Percentiles rank a stretch among this genome's conserved stretches.
Conservation (phyloP, 1,140 invertebrate genomes). For the Drosophila bocki region DNA sequence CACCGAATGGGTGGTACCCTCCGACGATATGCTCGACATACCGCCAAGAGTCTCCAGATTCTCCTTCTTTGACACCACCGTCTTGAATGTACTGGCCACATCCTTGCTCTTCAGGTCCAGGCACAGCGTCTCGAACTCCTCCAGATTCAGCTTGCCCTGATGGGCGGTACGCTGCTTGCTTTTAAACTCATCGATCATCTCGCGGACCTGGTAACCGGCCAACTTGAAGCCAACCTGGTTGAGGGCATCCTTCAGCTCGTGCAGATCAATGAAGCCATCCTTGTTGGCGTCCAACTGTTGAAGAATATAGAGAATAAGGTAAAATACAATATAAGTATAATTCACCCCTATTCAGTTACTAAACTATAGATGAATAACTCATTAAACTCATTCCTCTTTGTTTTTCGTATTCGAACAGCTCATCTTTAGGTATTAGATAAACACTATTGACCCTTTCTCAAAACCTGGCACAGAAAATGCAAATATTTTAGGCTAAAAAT, state of each 20-base stretch:
- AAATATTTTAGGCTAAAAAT: background rate
- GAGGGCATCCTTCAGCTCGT: constrained; percentile 95
- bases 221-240: constrained; percentile 96
- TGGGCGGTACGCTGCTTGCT: constrained; percentile 89
- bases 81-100: constrained; percentile 95
- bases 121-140: constrained; percentile 96
- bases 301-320: constrained; percentile 45
- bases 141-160: constrained; percentile 91
- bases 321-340: no score
- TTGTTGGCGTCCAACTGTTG: constrained; percentile 95
- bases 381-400: no score
- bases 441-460: background rate
- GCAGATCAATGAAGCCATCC: constrained; percentile 95
- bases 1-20: constrained; percentile 96
- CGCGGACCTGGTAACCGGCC: constrained; percentile 94
- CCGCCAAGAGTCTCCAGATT: constrained; percentile 97
- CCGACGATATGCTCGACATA: constrained; percentile 97
- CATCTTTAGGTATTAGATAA: no score
- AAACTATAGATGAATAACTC: no score
- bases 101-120: constrained; percentile 95
- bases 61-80: constrained; percentile 96
- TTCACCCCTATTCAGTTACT: no score
- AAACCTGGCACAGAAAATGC: background rate
- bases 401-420: background rate
- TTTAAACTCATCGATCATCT: constrained; percentile 95